phyloP scores from a whole-genome alignment of 2,797 vertebrate species.

The Falco naumanni region DNA sequence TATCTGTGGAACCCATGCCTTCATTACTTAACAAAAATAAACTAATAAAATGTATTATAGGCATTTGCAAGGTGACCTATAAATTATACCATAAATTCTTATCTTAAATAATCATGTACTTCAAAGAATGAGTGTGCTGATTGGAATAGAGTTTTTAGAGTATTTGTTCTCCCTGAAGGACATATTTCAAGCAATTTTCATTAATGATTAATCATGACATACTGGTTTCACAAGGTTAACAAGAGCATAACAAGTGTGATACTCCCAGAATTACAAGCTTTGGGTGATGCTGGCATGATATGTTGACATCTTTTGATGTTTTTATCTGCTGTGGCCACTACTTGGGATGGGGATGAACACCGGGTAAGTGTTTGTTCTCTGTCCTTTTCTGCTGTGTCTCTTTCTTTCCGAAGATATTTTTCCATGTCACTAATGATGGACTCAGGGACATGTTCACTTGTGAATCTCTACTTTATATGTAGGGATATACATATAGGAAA shows the following conservation, averaged over 20 bases:
- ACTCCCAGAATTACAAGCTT: background rate
- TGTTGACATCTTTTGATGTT: background rate
- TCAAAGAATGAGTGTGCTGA: background rate
- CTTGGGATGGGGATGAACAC: background rate
- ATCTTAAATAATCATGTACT: background rate
- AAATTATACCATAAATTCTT: background rate
- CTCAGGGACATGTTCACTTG: accelerated
- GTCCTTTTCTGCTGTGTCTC: background rate
- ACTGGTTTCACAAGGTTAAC: slow-evolving; percentile 14
- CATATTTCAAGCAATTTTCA: background rate
- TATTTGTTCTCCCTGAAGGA: background rate
- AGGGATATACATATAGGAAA: background rate
- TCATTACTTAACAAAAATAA: slow-evolving; percentile 18
- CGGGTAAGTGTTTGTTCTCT: background rate
- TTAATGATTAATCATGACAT: slow-evolving; percentile 20
- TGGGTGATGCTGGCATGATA: background rate
- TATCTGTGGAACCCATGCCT: background rate
- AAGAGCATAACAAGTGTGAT: background rate
- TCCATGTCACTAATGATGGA: background rate
- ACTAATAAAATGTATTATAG: background rate
- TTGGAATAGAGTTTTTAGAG: background rate
- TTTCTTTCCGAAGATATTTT: background rate
- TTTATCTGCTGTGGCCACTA: background rate
- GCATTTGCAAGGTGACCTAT: background rate
- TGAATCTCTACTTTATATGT: background rate